Evolutionary conservation across 2,888 invertebrate genomes (phyloP), one percentile per base, ranked within the genome.

Genomic region (Cybosia mesomella): DNA sequence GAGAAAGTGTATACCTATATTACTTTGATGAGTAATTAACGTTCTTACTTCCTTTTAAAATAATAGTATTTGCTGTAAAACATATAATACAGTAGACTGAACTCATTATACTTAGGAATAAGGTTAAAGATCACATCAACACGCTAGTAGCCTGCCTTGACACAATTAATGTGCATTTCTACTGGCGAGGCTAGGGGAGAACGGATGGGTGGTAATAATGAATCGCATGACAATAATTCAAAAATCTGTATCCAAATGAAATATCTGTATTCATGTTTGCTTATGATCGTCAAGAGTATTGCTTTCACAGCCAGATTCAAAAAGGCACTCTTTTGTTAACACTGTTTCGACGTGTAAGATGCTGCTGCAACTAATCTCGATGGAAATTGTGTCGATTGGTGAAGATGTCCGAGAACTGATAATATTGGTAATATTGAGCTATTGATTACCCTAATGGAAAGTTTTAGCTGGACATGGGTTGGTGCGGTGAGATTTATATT

Each of bases 41-140:
- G n/a, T 49, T 49, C 49, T 49, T 49, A n/a, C 49, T 49, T 49
- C 49, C 49, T 49, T 49, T 49, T 49, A 49, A n/a, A 49, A 49
- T 8, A 49, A 49, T 49, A n/a, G 49, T n/a, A n/a, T 49, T 49
- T 49, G 49, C 18, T 49, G 49, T 49, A 49, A 49, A 49, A n/a
- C n/a, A 9, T 49, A 49, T n/a, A 49, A n/a, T n/a, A 49, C n/a
- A n/a, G 49, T 49, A 49, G n/a, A 49, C 49, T 49, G n/a, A 49
- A 49, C 49, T 49, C n/a, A 49, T 49, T 2, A 9, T 9, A 9
- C n/a, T 49, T 49, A 49, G 49, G 8, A 49, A 49, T 49, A 49
- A 9, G 49, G 49, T 49, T n/a, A 49, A 49, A 49, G n/a, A 49
- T 49, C 49, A 49, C 49, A 49, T n/a, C 1, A 49, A 49, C 49